phyloP scores from a whole-genome alignment of 2,797 vertebrate species.

The Rhinoraja longicauda region DNA sequence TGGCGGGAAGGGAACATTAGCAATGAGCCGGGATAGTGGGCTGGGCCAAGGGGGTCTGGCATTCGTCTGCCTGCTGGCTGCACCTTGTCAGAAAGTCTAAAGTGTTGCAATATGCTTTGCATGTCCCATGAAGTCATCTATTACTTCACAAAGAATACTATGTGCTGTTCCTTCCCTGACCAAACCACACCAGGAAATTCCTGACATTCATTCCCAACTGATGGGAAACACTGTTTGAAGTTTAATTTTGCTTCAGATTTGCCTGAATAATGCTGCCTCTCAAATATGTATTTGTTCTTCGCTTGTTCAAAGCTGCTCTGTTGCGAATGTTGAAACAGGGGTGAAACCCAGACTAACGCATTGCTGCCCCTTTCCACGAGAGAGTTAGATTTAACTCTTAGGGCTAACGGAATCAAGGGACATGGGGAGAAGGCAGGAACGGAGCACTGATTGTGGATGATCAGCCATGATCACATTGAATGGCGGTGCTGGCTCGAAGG shows the following conservation, averaged over 20 bases:
- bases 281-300: not conserved
- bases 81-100: not conserved
- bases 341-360: too few relatives aligned
- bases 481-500: too few relatives aligned
- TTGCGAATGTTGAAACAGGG: not conserved
- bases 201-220: not conserved
- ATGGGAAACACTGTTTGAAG: not conserved
- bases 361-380: too few relatives aligned
- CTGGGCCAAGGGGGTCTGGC: too few relatives aligned
- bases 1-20: too few relatives aligned
- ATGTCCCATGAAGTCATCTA: not conserved
- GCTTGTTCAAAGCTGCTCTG: not conserved
- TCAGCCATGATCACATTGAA: too few relatives aligned
- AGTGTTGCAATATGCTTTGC: conserved; percentile 23
- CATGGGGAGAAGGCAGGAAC: too few relatives aligned
- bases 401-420: too few relatives aligned
- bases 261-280: not conserved
- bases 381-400: too few relatives aligned
- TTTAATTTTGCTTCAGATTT: conserved; percentile 6
- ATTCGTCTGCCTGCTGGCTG: not conserved
- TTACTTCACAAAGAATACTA: not conserved
- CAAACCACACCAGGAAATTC: conserved; percentile 4
- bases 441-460: too few relatives aligned
- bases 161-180: not conserved
- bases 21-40: too few relatives aligned